These are phyloP conservation scores for Heterodera schachtii DNA, from an alignment of 1,140 invertebrate species.

Conservation along the genomic window DNA sequence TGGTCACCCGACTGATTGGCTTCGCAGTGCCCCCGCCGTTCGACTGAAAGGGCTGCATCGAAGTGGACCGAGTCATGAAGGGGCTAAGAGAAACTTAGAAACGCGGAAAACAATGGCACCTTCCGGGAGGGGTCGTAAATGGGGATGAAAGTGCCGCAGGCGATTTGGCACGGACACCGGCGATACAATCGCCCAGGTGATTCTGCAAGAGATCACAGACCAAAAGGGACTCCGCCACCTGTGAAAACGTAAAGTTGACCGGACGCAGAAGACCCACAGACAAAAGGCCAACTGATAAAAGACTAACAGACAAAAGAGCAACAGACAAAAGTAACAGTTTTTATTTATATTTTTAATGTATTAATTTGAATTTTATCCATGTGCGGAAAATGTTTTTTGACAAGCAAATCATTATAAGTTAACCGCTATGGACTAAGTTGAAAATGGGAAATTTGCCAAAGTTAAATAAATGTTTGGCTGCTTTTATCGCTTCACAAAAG, in stretches of 20 bases:
- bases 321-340: no score
- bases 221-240: slow-evolving; percentile 42
- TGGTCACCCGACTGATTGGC: slow-evolving; percentile 22
- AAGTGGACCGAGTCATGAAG: slow-evolving; percentile 30
- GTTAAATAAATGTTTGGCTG: no score
- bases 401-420: no score
- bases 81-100: slow-evolving; percentile 21
- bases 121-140: slow-evolving; percentile 34
- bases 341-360: no score
- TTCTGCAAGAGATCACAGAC: slow-evolving; percentile 49
- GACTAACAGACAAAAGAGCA: no score
- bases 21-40: neutral
- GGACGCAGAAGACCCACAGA: no score
- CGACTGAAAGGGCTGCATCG: slow-evolving; percentile 15
- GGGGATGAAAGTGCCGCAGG: slow-evolving; percentile 45
- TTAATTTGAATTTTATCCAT: no score
- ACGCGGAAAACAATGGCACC: neutral
- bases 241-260: neutral
- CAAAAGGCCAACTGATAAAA: no score
- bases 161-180: slow-evolving; percentile 41
- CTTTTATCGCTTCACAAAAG: no score
- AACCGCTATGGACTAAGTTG: no score
- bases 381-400: no score
- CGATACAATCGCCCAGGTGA: slow-evolving; percentile 45
- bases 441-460: no score